These are phyloP conservation scores for Leucopternis melanops DNA, from an alignment of 2,113 vertebrate species.

Conservation along the genomic window DNA sequence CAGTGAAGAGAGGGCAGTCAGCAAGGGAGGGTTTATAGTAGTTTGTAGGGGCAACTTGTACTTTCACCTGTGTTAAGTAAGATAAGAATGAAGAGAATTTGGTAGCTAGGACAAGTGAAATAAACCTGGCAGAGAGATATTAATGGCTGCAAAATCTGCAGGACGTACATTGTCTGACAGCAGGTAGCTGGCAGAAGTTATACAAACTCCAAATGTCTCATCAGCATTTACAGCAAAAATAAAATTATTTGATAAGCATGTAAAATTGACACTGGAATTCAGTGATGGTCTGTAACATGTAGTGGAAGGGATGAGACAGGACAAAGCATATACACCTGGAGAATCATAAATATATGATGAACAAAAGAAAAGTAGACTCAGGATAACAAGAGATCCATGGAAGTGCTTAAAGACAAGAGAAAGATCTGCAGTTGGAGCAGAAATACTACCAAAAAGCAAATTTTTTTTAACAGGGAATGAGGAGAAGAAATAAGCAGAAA, in stretches of 20 bases:
- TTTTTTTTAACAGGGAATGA: background rate
- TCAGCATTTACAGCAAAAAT: background rate
- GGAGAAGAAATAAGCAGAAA: background rate
- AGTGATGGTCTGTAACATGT: background rate
- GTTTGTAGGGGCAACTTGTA: background rate
- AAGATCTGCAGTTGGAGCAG: background rate
- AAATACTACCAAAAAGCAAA: background rate
- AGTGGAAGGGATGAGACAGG: background rate
- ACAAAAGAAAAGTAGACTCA: background rate
- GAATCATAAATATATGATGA: background rate
- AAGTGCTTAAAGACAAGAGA: background rate
- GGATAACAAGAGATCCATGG: background rate
- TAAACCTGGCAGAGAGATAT: background rate
- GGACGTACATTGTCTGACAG: background rate
- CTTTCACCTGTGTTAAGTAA: background rate
- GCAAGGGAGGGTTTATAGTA: background rate
- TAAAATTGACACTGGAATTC: background rate
- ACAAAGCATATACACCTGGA: background rate
- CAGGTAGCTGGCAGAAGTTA: background rate
- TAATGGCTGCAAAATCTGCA: background rate
- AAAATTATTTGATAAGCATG: background rate
- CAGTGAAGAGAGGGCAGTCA: background rate
- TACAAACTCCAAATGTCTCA: background rate
- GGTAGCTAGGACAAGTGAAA: background rate
- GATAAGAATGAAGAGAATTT: background rate